Percentiles rank a stretch among this genome's conserved stretches.
phyloP scores from a whole-genome alignment of 2,888 invertebrate genomes.

The Chromoteleia sp. region DNA sequence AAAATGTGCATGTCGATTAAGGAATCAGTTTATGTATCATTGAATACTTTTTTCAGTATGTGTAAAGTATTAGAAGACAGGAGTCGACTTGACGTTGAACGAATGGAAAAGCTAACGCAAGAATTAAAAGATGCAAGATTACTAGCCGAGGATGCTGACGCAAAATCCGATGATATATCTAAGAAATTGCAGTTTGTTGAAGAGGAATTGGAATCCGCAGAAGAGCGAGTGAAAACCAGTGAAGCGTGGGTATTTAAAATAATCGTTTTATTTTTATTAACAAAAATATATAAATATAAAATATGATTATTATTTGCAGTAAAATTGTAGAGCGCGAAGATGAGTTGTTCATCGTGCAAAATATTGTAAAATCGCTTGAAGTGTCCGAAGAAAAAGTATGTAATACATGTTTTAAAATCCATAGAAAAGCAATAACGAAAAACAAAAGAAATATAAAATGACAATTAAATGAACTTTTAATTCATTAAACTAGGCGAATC shows the following conservation, averaged over 20 bases:
- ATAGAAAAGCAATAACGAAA: too few species aligned
- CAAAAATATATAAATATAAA: conserved; percentile 1
- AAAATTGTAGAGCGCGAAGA: conserved; percentile 84
- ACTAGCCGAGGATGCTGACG: conserved; percentile 89
- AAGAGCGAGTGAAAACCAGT: conserved; percentile 89
- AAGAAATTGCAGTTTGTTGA: conserved; percentile 89
- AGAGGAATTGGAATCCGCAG: conserved; percentile 89
- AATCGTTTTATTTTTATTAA: background rate
- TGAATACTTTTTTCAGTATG: conserved; percentile 83
- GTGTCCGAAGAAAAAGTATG: conserved; percentile 83
- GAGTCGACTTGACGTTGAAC: conserved; percentile 88
- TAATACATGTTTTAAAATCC: background rate
- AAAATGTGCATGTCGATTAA: too few species aligned
- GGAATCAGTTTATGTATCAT: too few species aligned
- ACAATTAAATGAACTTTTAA: too few species aligned
- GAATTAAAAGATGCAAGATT: conserved; percentile 89
- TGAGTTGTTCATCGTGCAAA: conserved; percentile 83
- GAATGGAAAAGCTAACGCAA: conserved; percentile 87
- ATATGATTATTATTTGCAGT: conserved; percentile 69
- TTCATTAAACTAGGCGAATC: conserved; percentile 79
- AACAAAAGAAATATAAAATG: too few species aligned
- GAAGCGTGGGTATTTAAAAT: conserved; percentile 85
- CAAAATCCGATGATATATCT: conserved; percentile 90
- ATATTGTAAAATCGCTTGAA: conserved; percentile 83
- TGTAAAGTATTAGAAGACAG: conserved; percentile 89